These are phyloP conservation scores for Leptogaster cylindrica DNA, from an alignment of 2,888 invertebrate genomes.

Conservation along the genomic window DNA sequence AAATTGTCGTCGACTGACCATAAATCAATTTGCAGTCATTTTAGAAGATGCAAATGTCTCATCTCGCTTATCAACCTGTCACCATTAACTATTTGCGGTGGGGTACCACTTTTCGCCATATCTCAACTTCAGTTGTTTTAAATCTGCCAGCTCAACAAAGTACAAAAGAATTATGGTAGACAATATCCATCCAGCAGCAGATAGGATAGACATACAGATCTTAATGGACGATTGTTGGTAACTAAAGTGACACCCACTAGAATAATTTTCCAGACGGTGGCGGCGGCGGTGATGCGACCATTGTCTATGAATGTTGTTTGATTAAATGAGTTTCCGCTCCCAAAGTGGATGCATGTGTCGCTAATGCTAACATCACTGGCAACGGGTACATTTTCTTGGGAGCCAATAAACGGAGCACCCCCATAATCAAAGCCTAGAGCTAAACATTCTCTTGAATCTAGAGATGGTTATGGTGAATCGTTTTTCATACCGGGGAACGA, in stretches of 20 bases:
- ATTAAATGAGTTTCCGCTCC: conserved; percentile 20
- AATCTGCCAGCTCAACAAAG: neutral
- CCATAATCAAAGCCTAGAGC: neutral
- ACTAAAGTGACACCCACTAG: conserved; percentile 34
- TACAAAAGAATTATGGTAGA: conserved; percentile 5
- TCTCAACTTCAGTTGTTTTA: neutral
- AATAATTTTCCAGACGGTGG: conserved; percentile 10
- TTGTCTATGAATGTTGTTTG: neutral
- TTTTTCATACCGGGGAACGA: no score
- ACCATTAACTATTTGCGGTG: conserved; percentile 14
- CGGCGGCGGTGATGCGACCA: no score
- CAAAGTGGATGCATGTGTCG: neutral
- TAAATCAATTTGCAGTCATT: conserved; percentile 38
- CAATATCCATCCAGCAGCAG: neutral
- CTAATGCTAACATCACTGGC: neutral
- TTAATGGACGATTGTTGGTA: conserved; percentile 14
- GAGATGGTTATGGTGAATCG: neutral
- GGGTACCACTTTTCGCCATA: conserved; percentile 13
- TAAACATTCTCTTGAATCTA: neutral
- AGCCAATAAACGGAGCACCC: neutral
- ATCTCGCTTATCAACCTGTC: conserved; percentile 33
- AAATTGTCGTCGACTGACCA: conserved; percentile 32
- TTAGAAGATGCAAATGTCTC: conserved; percentile 37
- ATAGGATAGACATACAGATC: neutral
- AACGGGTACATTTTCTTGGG: conserved; percentile 2